Conservation (phyloP, 2,888 invertebrate genomes). For the Hetaerina titia region DNA sequence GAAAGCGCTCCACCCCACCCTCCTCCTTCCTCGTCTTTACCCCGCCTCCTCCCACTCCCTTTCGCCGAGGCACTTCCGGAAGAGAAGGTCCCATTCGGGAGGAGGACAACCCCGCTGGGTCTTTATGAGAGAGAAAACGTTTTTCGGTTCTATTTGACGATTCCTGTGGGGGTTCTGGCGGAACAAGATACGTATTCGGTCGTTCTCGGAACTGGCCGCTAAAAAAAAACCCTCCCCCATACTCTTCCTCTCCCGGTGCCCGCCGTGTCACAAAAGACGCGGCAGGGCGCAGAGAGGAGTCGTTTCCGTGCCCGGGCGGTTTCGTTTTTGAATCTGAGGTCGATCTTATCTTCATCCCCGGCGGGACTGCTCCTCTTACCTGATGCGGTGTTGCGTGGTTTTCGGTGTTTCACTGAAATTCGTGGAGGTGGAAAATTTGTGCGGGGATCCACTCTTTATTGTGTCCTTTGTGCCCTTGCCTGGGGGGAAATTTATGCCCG, state of each 20-base stretch:
- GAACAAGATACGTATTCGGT: neutral
- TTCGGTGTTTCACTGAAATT: neutral
- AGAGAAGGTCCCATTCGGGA: neutral
- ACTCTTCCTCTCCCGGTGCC: neutral
- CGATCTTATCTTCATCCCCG: neutral
- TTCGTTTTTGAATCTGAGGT: neutral
- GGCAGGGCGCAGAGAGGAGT: neutral
- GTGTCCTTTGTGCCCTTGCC: neutral
- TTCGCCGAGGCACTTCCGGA: constrained; percentile 16
- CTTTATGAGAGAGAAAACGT: constrained; percentile 30
- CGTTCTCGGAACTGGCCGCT: constrained; percentile 35
- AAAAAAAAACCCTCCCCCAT: neutral
- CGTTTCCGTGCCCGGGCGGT: constrained; percentile 6
- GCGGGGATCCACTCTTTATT: neutral
- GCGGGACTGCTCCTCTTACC: neutral
- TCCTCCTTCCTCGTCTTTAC: neutral
- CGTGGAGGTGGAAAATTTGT: neutral
- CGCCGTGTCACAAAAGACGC: constrained; percentile 27
- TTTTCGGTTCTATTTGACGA: constrained; percentile 30
- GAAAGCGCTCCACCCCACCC: neutral
- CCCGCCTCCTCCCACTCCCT: neutral
- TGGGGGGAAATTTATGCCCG: neutral
- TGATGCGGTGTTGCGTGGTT: constrained; percentile 18
- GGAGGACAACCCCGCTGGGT: constrained; percentile 10
- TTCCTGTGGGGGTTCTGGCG: neutral